Evolutionary conservation across 2,888 invertebrate species (phyloP).

Genomic region (Oxycera nigricornis): DNA sequence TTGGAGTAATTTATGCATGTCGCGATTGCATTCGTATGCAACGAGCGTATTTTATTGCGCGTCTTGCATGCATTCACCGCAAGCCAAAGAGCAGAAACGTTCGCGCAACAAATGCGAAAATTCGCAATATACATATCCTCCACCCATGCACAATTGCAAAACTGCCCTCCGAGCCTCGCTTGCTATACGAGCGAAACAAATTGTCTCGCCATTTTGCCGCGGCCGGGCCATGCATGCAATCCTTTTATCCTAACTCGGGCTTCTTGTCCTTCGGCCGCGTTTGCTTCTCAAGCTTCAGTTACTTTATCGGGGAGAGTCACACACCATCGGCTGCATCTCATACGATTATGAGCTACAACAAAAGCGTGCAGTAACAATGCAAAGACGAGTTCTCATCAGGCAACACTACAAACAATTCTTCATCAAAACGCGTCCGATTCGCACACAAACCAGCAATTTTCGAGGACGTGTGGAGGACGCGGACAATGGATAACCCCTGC

Average conservation of each 20-base stretch:
- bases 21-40: slow-evolving; percentile 29
- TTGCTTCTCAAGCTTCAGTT: background rate
- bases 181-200: slow-evolving; percentile 15
- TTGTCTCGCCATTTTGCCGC: background rate
- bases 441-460: no score
- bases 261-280: background rate
- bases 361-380: background rate
- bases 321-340: background rate
- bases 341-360: slow-evolving; percentile 5
- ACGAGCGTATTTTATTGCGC: background rate
- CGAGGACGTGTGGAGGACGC: background rate
- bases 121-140: background rate
- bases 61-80: slow-evolving; percentile 4
- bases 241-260: slow-evolving; percentile 14
- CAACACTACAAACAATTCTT: slow-evolving; percentile 13
- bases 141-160: background rate
- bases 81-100: slow-evolving; percentile 21
- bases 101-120: slow-evolving; percentile 32
- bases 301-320: background rate
- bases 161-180: background rate
- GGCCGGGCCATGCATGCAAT: background rate
- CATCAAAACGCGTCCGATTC: background rate
- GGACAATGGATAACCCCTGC: no score
- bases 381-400: background rate
- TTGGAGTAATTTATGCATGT: slow-evolving; percentile 37